A percentile compares a stretch with the other conserved stretches of the same genome.
These are phyloP conservation scores for Silvanus unidentatus DNA, from an alignment of 2,888 invertebrate genomes.

Conservation along the genomic window DNA sequence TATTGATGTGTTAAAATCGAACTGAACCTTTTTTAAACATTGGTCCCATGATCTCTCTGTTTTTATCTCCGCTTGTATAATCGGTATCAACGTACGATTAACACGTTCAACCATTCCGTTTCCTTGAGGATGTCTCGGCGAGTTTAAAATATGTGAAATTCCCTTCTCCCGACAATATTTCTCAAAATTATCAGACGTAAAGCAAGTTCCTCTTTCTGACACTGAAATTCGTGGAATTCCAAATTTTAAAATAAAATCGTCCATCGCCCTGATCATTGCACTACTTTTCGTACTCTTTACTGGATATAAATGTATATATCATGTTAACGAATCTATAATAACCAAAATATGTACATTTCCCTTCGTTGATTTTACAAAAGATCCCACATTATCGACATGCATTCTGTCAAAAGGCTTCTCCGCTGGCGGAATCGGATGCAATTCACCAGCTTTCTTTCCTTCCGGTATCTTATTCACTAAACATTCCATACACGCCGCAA, in stretches of 20 bases:
- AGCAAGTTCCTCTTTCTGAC: slow-evolving; percentile 18
- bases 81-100: slow-evolving; percentile 12
- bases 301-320: slow-evolving; percentile 13
- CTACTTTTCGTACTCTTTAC: slow-evolving; percentile 11
- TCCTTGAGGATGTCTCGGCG: slow-evolving; percentile 20
- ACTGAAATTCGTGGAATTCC: slow-evolving; percentile 21
- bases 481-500: slow-evolving; percentile 16
- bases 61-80: slow-evolving; percentile 8
- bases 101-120: slow-evolving; percentile 20
- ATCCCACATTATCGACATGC: slow-evolving; percentile 18
- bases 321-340: slow-evolving; percentile 14
- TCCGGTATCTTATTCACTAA: slow-evolving; percentile 14
- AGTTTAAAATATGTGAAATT: slow-evolving; percentile 17
- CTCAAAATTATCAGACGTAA: slow-evolving; percentile 7
- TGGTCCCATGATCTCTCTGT: slow-evolving; percentile 10
- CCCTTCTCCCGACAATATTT: slow-evolving; percentile 11
- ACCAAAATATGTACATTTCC: slow-evolving; percentile 13
- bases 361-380: slow-evolving; percentile 12
- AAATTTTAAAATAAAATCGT: slow-evolving; percentile 16
- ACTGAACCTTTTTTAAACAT: slow-evolving; percentile 15
- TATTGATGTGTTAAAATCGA: slow-evolving; percentile 15
- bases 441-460: slow-evolving; percentile 14
- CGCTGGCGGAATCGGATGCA: slow-evolving; percentile 15
- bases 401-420: slow-evolving; percentile 16
- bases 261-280: slow-evolving; percentile 10